Evolutionary conservation across 35 echinoderm and acorn worm species (phyloP).

Genomic region (Strongylocentrotus purpuratus): DNA sequence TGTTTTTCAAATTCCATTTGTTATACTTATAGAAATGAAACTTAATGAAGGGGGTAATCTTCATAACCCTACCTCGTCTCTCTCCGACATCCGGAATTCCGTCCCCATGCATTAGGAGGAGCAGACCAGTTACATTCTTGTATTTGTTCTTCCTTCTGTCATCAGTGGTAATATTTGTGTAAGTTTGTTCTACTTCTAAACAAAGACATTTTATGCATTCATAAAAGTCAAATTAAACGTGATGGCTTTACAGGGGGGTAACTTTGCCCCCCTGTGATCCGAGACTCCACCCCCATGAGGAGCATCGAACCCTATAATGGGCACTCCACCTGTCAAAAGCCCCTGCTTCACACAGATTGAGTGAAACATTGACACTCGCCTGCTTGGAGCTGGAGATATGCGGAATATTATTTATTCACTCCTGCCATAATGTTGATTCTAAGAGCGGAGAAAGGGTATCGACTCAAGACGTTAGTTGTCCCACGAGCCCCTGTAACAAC

Average conservation of each 20-base stretch:
- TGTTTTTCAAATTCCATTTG: too few species aligned
- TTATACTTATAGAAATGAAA: too few species aligned
- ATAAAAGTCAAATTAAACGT: neutral
- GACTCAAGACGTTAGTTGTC: neutral
- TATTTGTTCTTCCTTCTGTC: neutral
- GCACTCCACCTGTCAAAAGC: neutral
- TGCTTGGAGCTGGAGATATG: neutral
- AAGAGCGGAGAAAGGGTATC: neutral
- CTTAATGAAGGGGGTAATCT: too few species aligned
- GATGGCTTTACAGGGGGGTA: neutral
- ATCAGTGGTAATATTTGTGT: neutral
- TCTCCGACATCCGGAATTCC: too few species aligned
- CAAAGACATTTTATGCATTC: neutral
- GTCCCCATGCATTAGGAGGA: too few species aligned
- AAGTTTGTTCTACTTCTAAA: neutral
- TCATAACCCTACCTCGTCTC: too few species aligned
- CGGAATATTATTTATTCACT: slow-evolving; percentile 13
- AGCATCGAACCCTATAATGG: neutral
- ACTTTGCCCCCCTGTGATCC: neutral
- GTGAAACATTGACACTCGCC: slow-evolving; percentile 8
- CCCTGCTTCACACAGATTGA: neutral
- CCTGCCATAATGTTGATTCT: slow-evolving; percentile 9
- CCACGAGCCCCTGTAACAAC: neutral
- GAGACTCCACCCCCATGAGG: neutral
- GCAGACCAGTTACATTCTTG: too few species aligned